Evolutionary conservation across 2,888 invertebrate species (phyloP), one percentile per base, ranked within the genome.

Genomic region (Atethmia centrago): DNA sequence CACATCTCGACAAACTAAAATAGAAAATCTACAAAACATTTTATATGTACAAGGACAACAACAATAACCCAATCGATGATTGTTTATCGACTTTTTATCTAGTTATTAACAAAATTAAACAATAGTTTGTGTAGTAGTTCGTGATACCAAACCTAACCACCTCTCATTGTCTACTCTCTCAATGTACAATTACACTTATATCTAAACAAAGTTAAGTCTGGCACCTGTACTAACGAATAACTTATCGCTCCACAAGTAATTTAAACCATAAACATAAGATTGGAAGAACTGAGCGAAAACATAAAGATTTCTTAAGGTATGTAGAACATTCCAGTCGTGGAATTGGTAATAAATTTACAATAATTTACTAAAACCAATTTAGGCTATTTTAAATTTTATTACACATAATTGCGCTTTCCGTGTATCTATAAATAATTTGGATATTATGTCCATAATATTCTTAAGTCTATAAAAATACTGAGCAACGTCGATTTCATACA

Each of bases 381-480:
- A 87, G 88, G 88, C 90, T 91, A 89, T 74, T 75, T 89, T 88
- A 83, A 88, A 85, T 90, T 89, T 90, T 88, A 80, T 85, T 83
- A 91, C 88, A 92, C 88, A 88, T 92, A 91, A 92, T 92, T 93
- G 92, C 92, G 92, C 90, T 88, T 90, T 88, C 85, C 80, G 84
- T 92, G 90, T 89, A 84, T 90, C 86, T 92, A 93, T 94, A 94
- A 94, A 94, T 95, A 94, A 93, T 92, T 93, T 94, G 89, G 91
- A 93, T 92, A 90, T 89, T 90, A 92, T 90, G 91, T 93, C 90
- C 92, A 89, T 92, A 92, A 90, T 93, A 93, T 91, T 90, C 95
- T 94, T 95, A 95, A 88, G 91, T 91, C 95, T 95, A 95, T 93
- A 93, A 95, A 95, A 96, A 96, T 96, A 96, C 95, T 96, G 95